Evolutionary conservation across 2,888 invertebrate species (phyloP).

Genomic region (Platerodrilus igneus): DNA sequence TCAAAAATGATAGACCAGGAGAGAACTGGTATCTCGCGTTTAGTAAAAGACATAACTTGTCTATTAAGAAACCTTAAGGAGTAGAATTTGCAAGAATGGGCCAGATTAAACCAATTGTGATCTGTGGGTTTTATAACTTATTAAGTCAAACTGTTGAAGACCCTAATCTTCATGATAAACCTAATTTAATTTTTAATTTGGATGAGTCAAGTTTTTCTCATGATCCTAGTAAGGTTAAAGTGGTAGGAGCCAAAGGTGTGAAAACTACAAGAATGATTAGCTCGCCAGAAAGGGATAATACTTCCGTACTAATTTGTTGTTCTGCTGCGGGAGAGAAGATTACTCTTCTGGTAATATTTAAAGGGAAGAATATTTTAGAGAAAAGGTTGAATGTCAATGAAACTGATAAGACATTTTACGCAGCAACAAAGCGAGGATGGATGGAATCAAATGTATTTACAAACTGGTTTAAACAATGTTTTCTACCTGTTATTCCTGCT

Average conservation of each 20-base stretch:
- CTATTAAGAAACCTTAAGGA: conserved; percentile 4
- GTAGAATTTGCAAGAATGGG: conserved; percentile 2
- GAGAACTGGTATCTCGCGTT: conserved; percentile 8
- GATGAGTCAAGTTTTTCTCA: conserved; percentile 6
- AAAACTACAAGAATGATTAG: conserved; percentile 7
- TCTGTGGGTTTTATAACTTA: conserved; percentile 7
- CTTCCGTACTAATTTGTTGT: conserved; percentile 5
- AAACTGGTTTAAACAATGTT: conserved; percentile 1
- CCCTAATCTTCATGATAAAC: conserved; percentile 1
- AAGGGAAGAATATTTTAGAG: conserved; percentile 36
- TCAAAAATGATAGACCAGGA: conserved; percentile 4
- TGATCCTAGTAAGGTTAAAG: conserved; percentile 14
- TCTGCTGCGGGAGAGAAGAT: conserved; percentile 19
- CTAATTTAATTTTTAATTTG: conserved; percentile 5
- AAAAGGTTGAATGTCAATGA: conserved; percentile 25
- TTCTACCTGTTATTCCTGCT: not conserved
- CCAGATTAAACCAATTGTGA: conserved; percentile 1
- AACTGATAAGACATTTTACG: not conserved
- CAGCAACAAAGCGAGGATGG: not conserved
- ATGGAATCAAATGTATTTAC: conserved; percentile 1
- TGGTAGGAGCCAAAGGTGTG: conserved; percentile 8
- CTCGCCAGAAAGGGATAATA: conserved; percentile 7
- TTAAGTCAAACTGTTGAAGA: not conserved
- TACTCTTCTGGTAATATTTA: conserved; percentile 20
- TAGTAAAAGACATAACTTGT: conserved; percentile 7